Percentiles rank a stretch among this genome's conserved stretches.
Conservation (phyloP, 2,888 invertebrate species). For the Synergus laeviventris region DNA sequence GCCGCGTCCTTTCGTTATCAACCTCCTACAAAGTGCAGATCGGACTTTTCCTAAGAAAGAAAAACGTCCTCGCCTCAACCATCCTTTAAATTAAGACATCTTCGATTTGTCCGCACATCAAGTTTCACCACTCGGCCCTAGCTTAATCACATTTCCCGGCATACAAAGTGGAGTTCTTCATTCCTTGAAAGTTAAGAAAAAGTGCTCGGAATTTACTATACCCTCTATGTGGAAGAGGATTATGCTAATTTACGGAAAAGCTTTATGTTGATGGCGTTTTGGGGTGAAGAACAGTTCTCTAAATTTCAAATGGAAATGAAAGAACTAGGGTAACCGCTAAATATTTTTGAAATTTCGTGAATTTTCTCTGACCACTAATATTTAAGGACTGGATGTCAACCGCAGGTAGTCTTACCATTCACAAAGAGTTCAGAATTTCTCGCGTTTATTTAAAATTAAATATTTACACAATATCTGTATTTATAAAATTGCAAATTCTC, state of each 20-base stretch:
- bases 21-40: constrained; percentile 23
- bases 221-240: constrained; percentile 27
- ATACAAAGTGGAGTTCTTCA: constrained; percentile 9
- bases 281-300: background rate
- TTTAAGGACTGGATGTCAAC: no score
- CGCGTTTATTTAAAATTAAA: no score
- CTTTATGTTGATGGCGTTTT: constrained; percentile 29
- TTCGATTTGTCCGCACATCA: constrained; percentile 23
- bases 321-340: background rate
- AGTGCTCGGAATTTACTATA: constrained; percentile 17
- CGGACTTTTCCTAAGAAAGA: constrained; percentile 34
- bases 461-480: no score
- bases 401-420: no score
- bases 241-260: constrained; percentile 34
- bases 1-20: constrained; percentile 36
- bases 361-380: no score
- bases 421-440: no score
- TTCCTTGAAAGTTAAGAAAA: constrained; percentile 5
- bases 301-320: background rate
- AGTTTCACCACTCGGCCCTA: background rate
- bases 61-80: constrained; percentile 27
- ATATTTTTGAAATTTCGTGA: no score
- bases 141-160: constrained; percentile 5
- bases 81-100: constrained; percentile 37
- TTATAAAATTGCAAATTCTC: no score